A percentile compares a stretch with the other conserved stretches of the same genome.
phyloP scores from a whole-genome alignment of 1,140 invertebrate genomes.

The Zelostemma sp. region DNA sequence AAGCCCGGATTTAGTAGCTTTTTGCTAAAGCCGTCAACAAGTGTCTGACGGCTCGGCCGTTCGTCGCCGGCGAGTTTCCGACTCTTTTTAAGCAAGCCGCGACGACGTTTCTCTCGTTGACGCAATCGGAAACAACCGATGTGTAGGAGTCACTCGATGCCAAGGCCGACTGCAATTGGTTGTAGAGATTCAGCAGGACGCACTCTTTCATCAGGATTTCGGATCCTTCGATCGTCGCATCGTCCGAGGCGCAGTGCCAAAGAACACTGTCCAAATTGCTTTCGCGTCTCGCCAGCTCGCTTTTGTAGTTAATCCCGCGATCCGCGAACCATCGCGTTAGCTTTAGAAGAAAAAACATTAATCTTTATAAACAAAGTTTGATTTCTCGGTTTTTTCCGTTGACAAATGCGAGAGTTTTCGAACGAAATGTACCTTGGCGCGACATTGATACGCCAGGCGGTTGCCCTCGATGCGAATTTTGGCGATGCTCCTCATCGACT shows the following conservation, averaged over 20 bases:
- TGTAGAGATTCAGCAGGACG: conserved; percentile 58
- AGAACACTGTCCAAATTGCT: conserved; percentile 52
- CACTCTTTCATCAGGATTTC: conserved; percentile 59
- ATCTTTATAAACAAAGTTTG: too few relatives aligned
- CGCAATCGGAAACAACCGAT: conserved; percentile 25
- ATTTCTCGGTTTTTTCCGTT: too few relatives aligned
- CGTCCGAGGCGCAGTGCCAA: conserved; percentile 57
- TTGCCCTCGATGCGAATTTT: conserved; percentile 58
- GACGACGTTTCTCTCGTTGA: conserved; percentile 33
- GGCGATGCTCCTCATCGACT: conserved; percentile 46
- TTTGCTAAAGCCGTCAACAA: conserved; percentile 40
- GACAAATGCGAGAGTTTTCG: too few relatives aligned
- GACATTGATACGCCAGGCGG: conserved; percentile 51
- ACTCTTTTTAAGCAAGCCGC: conserved; percentile 40
- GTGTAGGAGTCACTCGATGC: conserved; percentile 50
- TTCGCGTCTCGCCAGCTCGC: conserved; percentile 41
- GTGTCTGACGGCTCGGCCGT: conserved; percentile 49
- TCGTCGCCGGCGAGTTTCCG: conserved; percentile 31
- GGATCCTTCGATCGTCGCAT: conserved; percentile 37
- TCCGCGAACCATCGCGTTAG: conserved; percentile 61
- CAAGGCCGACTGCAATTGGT: conserved; percentile 57
- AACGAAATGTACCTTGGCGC: conserved; percentile 47
- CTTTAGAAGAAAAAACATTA: too few relatives aligned
- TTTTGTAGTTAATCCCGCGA: conserved; percentile 56
- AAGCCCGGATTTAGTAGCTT: too few relatives aligned